Conservation (phyloP, 2,888 invertebrate genomes). For the Hipparchia semele region DNA sequence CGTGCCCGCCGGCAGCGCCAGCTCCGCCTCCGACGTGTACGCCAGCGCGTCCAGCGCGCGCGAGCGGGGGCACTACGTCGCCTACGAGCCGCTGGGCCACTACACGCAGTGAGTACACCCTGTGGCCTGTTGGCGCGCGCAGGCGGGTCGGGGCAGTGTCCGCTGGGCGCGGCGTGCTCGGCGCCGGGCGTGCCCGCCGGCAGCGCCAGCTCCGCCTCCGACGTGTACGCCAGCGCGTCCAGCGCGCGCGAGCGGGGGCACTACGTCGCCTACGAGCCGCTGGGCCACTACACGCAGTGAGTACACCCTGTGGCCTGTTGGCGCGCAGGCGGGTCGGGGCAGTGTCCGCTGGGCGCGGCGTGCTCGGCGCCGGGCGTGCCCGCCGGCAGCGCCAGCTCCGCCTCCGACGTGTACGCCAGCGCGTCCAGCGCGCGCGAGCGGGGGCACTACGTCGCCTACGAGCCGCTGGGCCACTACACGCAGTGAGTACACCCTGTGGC, state of each 20-base stretch:
- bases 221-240: constrained; percentile 71
- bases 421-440: constrained; percentile 72
- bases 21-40: constrained; percentile 54
- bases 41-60: constrained; percentile 72
- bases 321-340: constrained; percentile 15
- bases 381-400: constrained; percentile 34
- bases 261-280: constrained; percentile 79
- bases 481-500: constrained; percentile 60
- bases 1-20: constrained; percentile 30
- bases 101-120: constrained; percentile 69
- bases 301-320: constrained; percentile 39
- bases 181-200: constrained; percentile 39
- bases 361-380: constrained; percentile 48
- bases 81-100: constrained; percentile 77
- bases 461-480: constrained; percentile 76
- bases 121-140: background rate
- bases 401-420: constrained; percentile 66
- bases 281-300: constrained; percentile 77
- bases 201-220: constrained; percentile 41
- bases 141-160: constrained; percentile 34
- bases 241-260: constrained; percentile 75
- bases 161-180: constrained; percentile 62
- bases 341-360: constrained; percentile 58
- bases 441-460: constrained; percentile 79
- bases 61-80: constrained; percentile 78